These are phyloP conservation scores for Diogma glabrata DNA, from an alignment of 2,888 invertebrate genomes.

Conservation along the genomic window DNA sequence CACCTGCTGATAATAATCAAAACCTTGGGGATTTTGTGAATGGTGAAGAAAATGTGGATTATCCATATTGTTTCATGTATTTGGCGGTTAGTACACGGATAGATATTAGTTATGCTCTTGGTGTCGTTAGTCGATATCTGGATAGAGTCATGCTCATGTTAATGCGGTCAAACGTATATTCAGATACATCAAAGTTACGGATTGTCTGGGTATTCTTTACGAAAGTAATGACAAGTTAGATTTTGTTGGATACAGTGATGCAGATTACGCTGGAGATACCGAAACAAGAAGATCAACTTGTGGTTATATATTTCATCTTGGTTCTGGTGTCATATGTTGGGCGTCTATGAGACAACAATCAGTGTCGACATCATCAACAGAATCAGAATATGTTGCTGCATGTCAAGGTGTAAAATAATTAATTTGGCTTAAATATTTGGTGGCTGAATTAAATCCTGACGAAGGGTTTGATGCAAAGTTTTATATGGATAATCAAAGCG, in stretches of 20 bases:
- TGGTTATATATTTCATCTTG: no score
- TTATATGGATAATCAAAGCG: no score
- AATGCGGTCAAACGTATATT: slow-evolving; percentile 17
- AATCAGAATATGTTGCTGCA: slow-evolving; percentile 25
- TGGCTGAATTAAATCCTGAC: background rate
- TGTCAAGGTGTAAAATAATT: slow-evolving; percentile 17
- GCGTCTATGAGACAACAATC: no score
- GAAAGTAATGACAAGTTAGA: no score
- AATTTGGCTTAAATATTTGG: background rate
- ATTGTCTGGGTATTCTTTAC: background rate
- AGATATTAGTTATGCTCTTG: no score
- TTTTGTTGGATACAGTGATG: no score
- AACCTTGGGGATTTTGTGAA: background rate
- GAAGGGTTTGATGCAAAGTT: slow-evolving; percentile 14
- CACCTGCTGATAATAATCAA: background rate
- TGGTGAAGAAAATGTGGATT: background rate
- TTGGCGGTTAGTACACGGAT: slow-evolving; percentile 9
- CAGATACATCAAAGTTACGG: slow-evolving; percentile 15
- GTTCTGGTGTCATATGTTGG: no score
- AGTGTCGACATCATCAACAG: background rate
- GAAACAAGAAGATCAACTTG: no score
- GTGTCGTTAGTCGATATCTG: no score
- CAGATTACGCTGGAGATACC: no score
- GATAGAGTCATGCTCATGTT: no score
- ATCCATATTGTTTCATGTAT: slow-evolving; percentile 9